Conservation (phyloP, 2,888 invertebrate genomes). For the Atethmia centrago region DNA sequence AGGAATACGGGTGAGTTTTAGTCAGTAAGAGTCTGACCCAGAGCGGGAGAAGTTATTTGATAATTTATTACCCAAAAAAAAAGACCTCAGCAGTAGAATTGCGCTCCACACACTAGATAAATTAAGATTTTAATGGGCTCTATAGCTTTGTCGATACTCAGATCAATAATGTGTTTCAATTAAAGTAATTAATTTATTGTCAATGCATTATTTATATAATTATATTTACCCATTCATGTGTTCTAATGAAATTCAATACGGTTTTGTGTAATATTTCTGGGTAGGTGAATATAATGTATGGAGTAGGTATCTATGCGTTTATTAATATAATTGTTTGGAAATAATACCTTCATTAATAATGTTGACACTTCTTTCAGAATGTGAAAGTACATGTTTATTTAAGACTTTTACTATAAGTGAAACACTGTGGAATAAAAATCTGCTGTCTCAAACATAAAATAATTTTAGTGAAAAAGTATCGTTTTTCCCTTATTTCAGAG, state of each 20-base stretch:
- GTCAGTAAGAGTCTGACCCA: too few species aligned
- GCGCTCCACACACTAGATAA: neutral
- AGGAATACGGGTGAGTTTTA: too few species aligned
- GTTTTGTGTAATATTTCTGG: neutral
- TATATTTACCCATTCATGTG: neutral
- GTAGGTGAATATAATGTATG: neutral
- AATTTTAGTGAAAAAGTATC: neutral
- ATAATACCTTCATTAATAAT: too few species aligned
- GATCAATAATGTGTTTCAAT: conserved; percentile 9
- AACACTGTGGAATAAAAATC: too few species aligned
- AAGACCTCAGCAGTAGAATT: too few species aligned
- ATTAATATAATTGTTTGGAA: neutral
- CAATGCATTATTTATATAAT: conserved; percentile 5
- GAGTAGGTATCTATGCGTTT: neutral
- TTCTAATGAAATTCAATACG: conserved; percentile 20
- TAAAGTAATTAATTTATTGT: conserved; percentile 28
- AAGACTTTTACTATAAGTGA: too few species aligned
- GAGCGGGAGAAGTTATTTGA: too few species aligned
- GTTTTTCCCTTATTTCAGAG: too few species aligned
- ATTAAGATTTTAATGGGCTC: conserved; percentile 2
- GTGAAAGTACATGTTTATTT: too few species aligned
- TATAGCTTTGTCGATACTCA: conserved; percentile 18
- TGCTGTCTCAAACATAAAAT: too few species aligned
- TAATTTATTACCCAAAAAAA: too few species aligned
- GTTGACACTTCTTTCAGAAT: neutral